Base-by-base conservation (phyloP, 2,888 invertebrate species). In the Ferrisia virgata region DNA sequence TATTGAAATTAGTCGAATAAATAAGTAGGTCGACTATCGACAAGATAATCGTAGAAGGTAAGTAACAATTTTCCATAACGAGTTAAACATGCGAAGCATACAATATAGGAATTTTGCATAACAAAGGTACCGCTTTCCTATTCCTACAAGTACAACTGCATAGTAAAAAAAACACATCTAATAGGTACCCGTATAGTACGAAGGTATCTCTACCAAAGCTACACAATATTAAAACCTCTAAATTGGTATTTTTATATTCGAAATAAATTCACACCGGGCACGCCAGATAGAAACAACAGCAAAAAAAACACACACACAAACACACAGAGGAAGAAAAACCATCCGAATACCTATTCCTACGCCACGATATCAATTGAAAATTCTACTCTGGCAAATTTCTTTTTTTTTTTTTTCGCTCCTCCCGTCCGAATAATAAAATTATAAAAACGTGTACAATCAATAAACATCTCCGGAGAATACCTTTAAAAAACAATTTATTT, bases 401-500 rank as follows among this genome's bases (percentile, higher is more conserved):
- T 64, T 64, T 28, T 13, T 28, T 18, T 18, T 64, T 64, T 28
- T 28, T 39, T 8, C 39, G 39, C 28, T 22, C 6, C 53, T 53
- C 22, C n/a, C 22, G 6, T 22, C 13, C 58, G 58, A 64, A 64
- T 64, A 64, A 64, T 64, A 64, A 64, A 64, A 64, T 64, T 64
- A 64, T 64, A 64, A 64, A 64, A 64, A 64, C 58, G 25, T 64
- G 58, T 28, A 28, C 58, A 64, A 64, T 64, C 58, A 28, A 64
- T 64, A 64, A 64, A 64, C 58, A 64, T 64, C 58, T 64, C 58
- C 28, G 58, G 58, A 64, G 58, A 64, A 64, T 64, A 64, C 58
- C 58, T 64, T 64, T 64, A 28, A 64, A 47, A 64, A 64, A 64
- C 58, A 64, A 64, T 64, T 64, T 64, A 64, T 64, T 64, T 64